Conservation (phyloP, 2,113 vertebrate genomes). For the Gnathonemus longibarbis region DNA sequence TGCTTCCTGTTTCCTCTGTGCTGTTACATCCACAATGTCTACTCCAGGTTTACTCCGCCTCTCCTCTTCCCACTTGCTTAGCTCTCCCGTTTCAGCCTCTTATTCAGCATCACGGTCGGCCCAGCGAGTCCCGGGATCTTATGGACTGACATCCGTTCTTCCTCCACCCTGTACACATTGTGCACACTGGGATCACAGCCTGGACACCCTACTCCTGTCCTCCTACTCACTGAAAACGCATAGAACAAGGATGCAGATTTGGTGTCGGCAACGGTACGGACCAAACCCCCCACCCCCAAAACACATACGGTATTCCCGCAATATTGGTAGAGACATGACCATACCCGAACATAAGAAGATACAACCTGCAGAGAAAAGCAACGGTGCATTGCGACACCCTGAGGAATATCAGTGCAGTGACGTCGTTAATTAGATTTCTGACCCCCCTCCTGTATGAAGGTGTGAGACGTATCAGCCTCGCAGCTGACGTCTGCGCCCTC, state of each 20-base stretch:
- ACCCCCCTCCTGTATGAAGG: not conserved
- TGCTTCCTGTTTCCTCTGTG: not conserved
- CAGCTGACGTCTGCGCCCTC: too few relatives aligned
- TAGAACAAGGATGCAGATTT: not conserved
- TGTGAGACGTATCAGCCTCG: not conserved
- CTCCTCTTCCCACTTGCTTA: not conserved
- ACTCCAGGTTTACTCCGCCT: not conserved
- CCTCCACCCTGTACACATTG: not conserved
- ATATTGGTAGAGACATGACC: not conserved
- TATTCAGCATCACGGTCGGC: not conserved
- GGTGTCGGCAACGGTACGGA: not conserved
- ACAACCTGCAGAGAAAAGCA: not conserved
- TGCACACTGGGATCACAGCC: not conserved
- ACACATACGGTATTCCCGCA: not conserved
- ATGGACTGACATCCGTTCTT: not conserved
- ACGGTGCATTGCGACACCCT: not conserved
- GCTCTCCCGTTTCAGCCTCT: not conserved
- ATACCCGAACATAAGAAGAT: not conserved
- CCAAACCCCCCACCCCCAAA: not conserved
- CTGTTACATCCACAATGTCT: not conserved
- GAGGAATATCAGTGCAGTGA: not conserved
- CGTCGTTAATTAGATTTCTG: slow-evolving; percentile 15
- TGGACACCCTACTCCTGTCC: not conserved
- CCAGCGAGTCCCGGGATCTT: not conserved
- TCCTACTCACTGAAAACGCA: not conserved